Conservation (phyloP, 1,140 invertebrate species). For the Diplogasteroides magnus region DNA sequence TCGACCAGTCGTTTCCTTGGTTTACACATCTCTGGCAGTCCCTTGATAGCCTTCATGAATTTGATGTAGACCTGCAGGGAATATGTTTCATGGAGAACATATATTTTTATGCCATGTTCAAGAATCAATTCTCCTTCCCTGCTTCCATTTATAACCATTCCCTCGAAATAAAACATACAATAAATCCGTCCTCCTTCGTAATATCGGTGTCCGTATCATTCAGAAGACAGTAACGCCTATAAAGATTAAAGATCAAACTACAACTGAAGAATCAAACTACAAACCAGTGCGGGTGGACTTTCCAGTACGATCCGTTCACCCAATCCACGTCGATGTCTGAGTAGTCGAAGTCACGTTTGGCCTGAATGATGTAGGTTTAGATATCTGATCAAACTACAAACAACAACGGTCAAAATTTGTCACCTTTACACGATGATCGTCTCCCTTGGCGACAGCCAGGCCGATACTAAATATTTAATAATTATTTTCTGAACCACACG, state of each 20-base stretch:
- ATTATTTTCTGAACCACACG: conserved; percentile 4
- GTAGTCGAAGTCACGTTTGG: conserved; percentile 34
- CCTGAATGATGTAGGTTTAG: no score
- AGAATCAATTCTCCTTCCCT: no score
- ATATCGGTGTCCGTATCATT: conserved; percentile 50
- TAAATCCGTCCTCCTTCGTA: conserved; percentile 46
- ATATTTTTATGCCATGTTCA: no score
- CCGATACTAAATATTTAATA: conserved; percentile 32
- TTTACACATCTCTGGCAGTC: conserved; percentile 43
- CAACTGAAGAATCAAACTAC: no score
- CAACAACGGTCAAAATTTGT: no score
- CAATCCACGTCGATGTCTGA: conserved; percentile 39
- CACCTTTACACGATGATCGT: conserved; percentile 39
- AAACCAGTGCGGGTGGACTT: conserved; percentile 52
- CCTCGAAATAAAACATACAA: no score
- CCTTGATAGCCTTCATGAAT: conserved; percentile 41
- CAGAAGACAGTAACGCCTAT: conserved; percentile 50
- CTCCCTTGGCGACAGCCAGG: conserved; percentile 46
- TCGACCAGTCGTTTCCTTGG: conserved; percentile 44
- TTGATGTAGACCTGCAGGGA: conserved; percentile 35
- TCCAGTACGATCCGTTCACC: conserved; percentile 46
- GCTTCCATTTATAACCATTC: no score
- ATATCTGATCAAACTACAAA: no score
- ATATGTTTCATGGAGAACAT: no score
- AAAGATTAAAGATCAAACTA: no score